Evolutionary conservation across 2,113 vertebrate species (phyloP).

Genomic region (Lagopus muta): DNA sequence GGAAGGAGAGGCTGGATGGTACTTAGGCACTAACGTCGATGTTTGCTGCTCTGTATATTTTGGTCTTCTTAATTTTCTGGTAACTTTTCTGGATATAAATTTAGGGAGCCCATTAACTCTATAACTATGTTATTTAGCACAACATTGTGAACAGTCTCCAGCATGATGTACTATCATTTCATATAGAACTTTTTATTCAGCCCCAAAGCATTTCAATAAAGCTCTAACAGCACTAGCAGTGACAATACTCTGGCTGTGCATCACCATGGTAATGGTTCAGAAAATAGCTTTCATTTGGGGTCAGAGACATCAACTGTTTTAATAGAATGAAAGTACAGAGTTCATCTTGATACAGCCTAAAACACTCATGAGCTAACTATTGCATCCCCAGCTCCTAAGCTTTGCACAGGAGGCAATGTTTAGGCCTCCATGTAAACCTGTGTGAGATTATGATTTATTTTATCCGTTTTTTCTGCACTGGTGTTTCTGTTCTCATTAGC

Average conservation of each 20-base stretch:
- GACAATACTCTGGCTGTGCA: neutral
- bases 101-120: conserved; percentile 3
- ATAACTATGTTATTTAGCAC: neutral
- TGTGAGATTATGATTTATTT: neutral
- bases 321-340: conserved; percentile 3
- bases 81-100: conserved; percentile 14
- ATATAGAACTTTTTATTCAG: neutral
- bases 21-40: neutral
- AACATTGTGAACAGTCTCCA: neutral
- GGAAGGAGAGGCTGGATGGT: conserved; percentile 1
- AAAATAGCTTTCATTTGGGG: conserved; percentile 47
- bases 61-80: conserved; percentile 54
- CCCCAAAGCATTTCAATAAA: conserved; percentile 56
- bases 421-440: neutral
- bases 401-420: neutral
- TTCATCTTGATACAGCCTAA: neutral
- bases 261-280: conserved; percentile 65
- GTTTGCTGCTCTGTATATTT: neutral
- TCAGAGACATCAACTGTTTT: conserved; percentile 32
- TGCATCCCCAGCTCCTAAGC: neutral
- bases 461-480: neutral
- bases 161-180: neutral
- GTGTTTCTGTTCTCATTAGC: neutral
- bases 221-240: conserved; percentile 20
- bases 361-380: neutral